Evolutionary conservation across 2,113 vertebrate species (phyloP), one percentile per base, ranked within the genome.

Genomic region (Barbus barbus): DNA sequence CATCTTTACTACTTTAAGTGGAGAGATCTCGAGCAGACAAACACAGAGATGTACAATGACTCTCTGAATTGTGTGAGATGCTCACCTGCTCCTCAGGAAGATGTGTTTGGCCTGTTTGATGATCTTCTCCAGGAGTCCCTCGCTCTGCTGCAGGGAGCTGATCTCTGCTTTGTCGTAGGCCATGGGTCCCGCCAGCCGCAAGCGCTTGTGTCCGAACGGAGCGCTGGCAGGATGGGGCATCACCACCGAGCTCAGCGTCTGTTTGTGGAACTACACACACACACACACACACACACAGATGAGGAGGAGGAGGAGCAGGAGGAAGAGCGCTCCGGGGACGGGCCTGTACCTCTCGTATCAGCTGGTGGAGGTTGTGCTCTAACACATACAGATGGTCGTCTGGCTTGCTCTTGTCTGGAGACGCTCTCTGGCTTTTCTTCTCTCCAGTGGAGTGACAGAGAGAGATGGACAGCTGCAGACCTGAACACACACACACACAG

Each of bases 41-140:
- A n/a, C n/a, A n/a, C 3, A 31, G 2, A 31, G 31, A 31, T 31
- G 2, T 31, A 2, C 31, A 31, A 31, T 31, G 2, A 31, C 31
- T 1, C 31, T 2, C 31, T 31, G 31, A 31, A 31, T 3, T 31
- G 31, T 31, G 31, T 20, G 58, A 24, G 11, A 26, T 9, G 63
- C 31, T 67, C 81, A 94, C 98, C 98, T 96, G 93, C 96, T 95
- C 18, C 98, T 95, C 76, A 99, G 93, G 89, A 98, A 99, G 82
- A 99, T 97, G 90, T 99, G 98, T 63, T 99, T 99, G 86, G 97
- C 98, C 90, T 99, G 98, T 88, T 98, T 98, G 92, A 99, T 97
- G 89, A 99, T 98, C 91, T 99, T 99, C 91, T 99, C 98, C 90
- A 99, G 93, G 63, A 99, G 96, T 5, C 98, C 98, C 89, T 99